Evolutionary conservation across 92 coral and sea anemone species (phyloP), one percentile per base, ranked within the genome.

Genomic region (Blastomussa wellsi): DNA sequence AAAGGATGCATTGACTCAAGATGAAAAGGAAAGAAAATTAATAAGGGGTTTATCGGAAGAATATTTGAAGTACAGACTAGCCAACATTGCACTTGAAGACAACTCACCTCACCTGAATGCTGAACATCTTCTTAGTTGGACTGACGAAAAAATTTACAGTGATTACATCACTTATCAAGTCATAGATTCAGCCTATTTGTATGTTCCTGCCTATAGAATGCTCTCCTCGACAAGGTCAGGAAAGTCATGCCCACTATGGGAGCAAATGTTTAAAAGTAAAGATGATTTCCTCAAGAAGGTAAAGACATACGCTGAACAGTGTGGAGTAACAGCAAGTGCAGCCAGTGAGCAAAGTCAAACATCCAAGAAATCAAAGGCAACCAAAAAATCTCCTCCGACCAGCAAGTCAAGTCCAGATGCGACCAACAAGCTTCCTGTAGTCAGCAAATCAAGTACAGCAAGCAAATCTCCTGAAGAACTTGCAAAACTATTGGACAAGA

Each of bases 101-200:
- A 69, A n/a, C 59, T 26, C 11, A 5, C 70, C 80, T 26, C 19
- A 48, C 2, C 0, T 16, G 0, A 72, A 41, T 73, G 77, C 33
- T 24, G 22, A 48, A 26, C 2, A 4, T 31, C 79, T 48, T 20
- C 31, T 24, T 0, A 24, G 11, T 41, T 42, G 70, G 71, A 69
- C 80, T 8, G 72, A 28, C 0, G 85, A 78, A 42, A 84, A 70
- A 2, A 78, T 2, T 41, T 88, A 88, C 73, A 66, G 91, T 36
- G 91, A 88, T 39, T 88, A 84, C 70, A 33, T 88, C 24, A 73
- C 88, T 19, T 84, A 65, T 57, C 91, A 88, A 80, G 78, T 88
- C 4, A 78, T 88, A 5, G 88, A 88, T 55, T 71, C 85, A 31
- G 89, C 91, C 28, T 53, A 26, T 70, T 32, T 84, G 76, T 88